phyloP scores from a whole-genome alignment of 2,113 vertebrate species.

The Clarias batrachus region DNA sequence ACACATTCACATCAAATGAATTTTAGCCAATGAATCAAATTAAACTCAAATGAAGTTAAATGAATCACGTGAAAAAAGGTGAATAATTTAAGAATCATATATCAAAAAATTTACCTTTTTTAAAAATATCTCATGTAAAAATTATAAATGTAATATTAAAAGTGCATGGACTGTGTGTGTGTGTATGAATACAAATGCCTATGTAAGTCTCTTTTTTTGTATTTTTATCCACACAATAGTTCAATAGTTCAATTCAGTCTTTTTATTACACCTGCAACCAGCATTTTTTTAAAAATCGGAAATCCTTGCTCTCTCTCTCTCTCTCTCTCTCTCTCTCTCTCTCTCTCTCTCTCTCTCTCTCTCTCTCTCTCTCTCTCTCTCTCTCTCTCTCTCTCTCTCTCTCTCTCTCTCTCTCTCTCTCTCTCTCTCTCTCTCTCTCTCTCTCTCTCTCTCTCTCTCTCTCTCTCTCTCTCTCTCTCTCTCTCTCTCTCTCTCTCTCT shows the following conservation, averaged over 20 bases:
- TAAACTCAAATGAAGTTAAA: not conserved
- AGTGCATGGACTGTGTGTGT: not conserved
- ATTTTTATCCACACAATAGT: slow-evolving; percentile 44
- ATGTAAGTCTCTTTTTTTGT: slow-evolving; percentile 42
- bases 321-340: slow-evolving; percentile 26
- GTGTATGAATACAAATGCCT: not conserved
- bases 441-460: too few relatives aligned
- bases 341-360: slow-evolving; percentile 26
- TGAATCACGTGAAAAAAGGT: not conserved
- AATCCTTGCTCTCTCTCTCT: slow-evolving; percentile 55
- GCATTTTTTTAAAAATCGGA: slow-evolving; percentile 37
- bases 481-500: too few relatives aligned
- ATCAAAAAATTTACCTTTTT: too few relatives aligned
- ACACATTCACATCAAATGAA: not conserved
- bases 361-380: slow-evolving; percentile 47
- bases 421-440: too few relatives aligned
- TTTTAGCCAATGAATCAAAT: too few relatives aligned
- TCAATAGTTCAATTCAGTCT: slow-evolving; percentile 53
- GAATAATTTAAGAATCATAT: not conserved
- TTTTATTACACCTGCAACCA: slow-evolving; percentile 60
- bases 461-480: too few relatives aligned
- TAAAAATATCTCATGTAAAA: not conserved
- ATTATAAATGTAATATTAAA: not conserved
- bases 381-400: slow-evolving; percentile 33
- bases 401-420: too few relatives aligned